These are phyloP conservation scores for Acrocephalus scirpaceus DNA, from an alignment of 2,797 vertebrate genomes.

Conservation along the genomic window DNA sequence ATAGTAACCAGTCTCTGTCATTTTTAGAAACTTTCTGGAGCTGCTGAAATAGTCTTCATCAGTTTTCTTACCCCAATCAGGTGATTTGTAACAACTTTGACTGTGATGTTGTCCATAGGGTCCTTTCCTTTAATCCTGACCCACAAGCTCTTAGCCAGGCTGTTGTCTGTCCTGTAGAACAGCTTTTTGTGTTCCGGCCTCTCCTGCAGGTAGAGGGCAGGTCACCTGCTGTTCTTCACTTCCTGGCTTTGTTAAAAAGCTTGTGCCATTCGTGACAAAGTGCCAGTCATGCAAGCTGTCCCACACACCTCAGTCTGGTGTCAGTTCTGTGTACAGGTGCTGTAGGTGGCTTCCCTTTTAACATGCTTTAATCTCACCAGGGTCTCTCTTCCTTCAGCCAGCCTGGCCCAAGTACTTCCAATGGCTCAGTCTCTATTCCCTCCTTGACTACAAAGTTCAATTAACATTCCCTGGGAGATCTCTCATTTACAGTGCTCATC, in stretches of 20 bases:
- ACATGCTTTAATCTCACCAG: not conserved
- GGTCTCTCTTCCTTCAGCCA: not conserved
- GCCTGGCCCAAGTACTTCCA: not conserved
- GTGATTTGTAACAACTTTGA: not conserved
- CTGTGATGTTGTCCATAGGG: not conserved
- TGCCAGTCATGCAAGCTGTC: fast-evolving
- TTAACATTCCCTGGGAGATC: not conserved
- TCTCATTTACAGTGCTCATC: not conserved
- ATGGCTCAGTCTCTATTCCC: not conserved
- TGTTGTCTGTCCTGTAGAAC: not conserved
- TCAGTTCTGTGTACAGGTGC: not conserved
- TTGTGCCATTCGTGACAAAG: not conserved
- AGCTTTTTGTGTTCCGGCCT: not conserved
- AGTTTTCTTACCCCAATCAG: fast-evolving
- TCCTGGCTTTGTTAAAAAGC: not conserved
- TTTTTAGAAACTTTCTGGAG: not conserved
- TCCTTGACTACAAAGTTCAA: not conserved
- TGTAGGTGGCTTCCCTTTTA: not conserved
- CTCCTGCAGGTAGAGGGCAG: not conserved
- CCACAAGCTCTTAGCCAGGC: not conserved
- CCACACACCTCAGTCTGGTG: fast-evolving
- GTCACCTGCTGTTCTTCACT: not conserved
- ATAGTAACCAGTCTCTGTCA: not conserved
- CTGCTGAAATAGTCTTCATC: not conserved
- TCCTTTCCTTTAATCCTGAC: not conserved